Evolutionary conservation across 2,888 invertebrate genomes (phyloP).

Genomic region (Lithophane socia): DNA sequence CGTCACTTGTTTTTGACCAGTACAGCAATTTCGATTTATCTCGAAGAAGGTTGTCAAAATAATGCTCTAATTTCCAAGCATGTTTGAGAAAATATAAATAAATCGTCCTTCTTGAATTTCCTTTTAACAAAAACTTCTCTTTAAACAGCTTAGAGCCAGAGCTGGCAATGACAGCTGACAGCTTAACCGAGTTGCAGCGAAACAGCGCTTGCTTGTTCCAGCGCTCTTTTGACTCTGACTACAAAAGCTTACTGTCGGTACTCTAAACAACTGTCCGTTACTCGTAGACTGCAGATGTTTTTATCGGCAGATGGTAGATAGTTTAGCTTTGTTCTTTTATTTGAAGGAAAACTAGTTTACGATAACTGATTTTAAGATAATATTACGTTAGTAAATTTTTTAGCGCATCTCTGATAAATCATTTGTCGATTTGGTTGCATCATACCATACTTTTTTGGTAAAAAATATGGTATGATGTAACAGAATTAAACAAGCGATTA

Average conservation of each 20-base stretch:
- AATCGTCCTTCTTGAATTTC: background rate
- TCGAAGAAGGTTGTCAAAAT: too few relatives aligned
- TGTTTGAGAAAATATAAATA: too few relatives aligned
- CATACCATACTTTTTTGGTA: background rate
- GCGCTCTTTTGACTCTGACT: constrained; percentile 21
- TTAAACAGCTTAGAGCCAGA: background rate
- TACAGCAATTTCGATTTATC: too few relatives aligned
- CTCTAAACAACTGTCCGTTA: constrained; percentile 24
- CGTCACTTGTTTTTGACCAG: too few relatives aligned
- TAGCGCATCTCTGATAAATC: background rate
- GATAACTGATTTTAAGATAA: background rate
- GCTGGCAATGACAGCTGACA: constrained; percentile 10
- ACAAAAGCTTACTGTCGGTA: constrained; percentile 32
- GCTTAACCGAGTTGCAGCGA: background rate
- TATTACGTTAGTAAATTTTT: background rate
- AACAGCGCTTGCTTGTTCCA: constrained; percentile 6
- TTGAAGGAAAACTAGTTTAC: background rate
- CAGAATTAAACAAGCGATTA: background rate
- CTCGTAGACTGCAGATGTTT: constrained; percentile 4
- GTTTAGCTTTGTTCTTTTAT: constrained; percentile 46
- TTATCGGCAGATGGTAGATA: constrained; percentile 20
- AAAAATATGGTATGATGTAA: background rate
- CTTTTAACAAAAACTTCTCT: background rate
- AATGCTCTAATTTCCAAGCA: too few relatives aligned
- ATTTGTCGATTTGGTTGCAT: background rate